A percentile compares a stretch with the other conserved stretches of the same genome.
Evolutionary conservation across 2,888 invertebrate species (phyloP).

Genomic region (Muschampia plurimacula): DNA sequence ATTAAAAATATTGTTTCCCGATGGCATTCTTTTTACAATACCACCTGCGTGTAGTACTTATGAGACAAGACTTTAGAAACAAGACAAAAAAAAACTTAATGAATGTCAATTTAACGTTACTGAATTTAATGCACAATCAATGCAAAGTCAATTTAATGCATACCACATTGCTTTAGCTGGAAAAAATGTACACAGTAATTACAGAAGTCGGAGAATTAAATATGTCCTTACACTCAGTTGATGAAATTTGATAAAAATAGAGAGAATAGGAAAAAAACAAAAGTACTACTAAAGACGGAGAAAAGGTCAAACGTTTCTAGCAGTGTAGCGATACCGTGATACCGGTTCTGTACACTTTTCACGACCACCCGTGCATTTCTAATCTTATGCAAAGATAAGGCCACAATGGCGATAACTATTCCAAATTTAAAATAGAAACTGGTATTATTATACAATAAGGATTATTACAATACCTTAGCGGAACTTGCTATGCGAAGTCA

Average conservation of each 20-base stretch:
- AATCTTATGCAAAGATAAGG: conserved; percentile 18
- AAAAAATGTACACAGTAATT: no score
- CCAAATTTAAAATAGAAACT: conserved; percentile 15
- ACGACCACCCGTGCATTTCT: conserved; percentile 23
- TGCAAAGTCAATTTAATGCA: no score
- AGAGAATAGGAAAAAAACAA: not conserved
- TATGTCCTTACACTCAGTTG: not conserved
- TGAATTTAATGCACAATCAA: no score
- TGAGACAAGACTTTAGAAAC: not conserved
- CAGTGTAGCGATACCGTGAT: not conserved
- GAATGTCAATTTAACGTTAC: no score
- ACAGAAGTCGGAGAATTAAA: no score
- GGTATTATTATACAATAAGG: conserved; percentile 16
- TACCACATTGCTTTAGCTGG: no score
- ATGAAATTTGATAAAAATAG: not conserved
- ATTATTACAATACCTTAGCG: conserved; percentile 18
- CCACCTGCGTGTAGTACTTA: not conserved
- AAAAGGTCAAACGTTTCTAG: not conserved
- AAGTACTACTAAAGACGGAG: not conserved
- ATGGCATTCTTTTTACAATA: not conserved
- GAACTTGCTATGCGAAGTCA: conserved; percentile 31
- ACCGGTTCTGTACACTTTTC: conserved; percentile 12
- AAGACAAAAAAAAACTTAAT: not conserved
- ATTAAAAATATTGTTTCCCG: not conserved
- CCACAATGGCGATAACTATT: conserved; percentile 9